Evolutionary conservation across 2,113 vertebrate species (phyloP).

Genomic region (Eurystomus gularis): DNA sequence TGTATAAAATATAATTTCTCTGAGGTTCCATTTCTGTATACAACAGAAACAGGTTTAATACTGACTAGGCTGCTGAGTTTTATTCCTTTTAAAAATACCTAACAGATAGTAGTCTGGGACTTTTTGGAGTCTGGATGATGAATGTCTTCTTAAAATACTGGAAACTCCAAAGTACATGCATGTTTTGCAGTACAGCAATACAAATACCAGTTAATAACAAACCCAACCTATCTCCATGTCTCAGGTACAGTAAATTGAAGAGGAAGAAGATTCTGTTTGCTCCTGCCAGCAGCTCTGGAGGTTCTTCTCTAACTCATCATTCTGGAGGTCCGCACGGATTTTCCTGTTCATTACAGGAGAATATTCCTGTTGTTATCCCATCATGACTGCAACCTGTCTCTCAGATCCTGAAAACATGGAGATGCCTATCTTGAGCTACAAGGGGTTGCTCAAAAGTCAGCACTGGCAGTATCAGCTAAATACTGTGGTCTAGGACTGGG

Average conservation of each 20-base stretch:
- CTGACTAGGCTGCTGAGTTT: neutral
- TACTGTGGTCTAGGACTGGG: neutral
- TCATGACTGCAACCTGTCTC: neutral
- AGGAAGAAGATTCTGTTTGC: neutral
- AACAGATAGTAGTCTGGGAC: neutral
- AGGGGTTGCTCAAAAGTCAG: neutral
- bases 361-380: neutral
- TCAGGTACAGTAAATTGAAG: neutral
- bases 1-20: neutral
- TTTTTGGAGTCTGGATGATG: neutral
- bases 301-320: neutral
- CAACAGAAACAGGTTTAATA: neutral
- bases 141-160: neutral
- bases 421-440: neutral
- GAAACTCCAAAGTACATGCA: neutral
- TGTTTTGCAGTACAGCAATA: neutral
- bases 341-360: neutral
- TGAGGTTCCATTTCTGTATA: neutral
- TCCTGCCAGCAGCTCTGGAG: neutral
- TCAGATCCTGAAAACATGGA: neutral
- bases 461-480: neutral
- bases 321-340: neutral
- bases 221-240: neutral
- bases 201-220: neutral
- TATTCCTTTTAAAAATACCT: neutral